Base-by-base conservation (phyloP, 2,797 vertebrate genomes). In the Pangasius larnaudii region DNA sequence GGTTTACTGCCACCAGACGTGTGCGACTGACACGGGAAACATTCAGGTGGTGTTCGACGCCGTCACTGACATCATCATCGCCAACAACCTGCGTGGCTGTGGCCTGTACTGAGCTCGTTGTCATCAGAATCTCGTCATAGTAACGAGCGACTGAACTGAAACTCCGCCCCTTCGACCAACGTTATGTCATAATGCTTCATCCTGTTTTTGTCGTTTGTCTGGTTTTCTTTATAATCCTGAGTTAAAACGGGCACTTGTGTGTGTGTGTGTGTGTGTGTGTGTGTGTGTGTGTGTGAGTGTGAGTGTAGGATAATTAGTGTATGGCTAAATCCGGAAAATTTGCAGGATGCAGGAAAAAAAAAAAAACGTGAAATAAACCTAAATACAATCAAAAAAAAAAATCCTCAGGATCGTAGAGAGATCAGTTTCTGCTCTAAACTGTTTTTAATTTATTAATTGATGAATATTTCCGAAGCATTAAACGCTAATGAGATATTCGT, bases 41-140 rank as follows among this genome's bases (percentile, higher is more conserved):
- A 98, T 99, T 97, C 98, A 99, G 96, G 98, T 99, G 96, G 98
- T 99, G 92, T 99, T 99, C 90, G 98, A 99, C 91, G 98, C 98
- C 8, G 98, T 99, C 96, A 99, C 98, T 79, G 98, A 99, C 96
- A 99, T 99, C 97, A 99, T 99, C 97, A 99, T 99, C 92, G 98
- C 98, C 97, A 99, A 99, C 97, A 99, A 98, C 95, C 98, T 99
- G 94, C 97, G 98, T 96, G 98, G 98, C 93, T 99, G 98, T 93
- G 98, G 98, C 96, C 98, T 99, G 96, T 99, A 99, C 97, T 99
- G 97, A 98, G 36, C 36, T 14, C 10, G 16, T 7, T 9, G 22
- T 46, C 5, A 19, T 19, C 56, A 18, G 13, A 6, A n/a, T 10
- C 14, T 49, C 16, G 53, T 51, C 81, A 84, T 30, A 42, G 61